A percentile compares a stretch with the other conserved stretches of the same genome.
These are phyloP conservation scores for Leptothorax acervorum DNA, from an alignment of 2,888 invertebrate species.

Conservation along the genomic window DNA sequence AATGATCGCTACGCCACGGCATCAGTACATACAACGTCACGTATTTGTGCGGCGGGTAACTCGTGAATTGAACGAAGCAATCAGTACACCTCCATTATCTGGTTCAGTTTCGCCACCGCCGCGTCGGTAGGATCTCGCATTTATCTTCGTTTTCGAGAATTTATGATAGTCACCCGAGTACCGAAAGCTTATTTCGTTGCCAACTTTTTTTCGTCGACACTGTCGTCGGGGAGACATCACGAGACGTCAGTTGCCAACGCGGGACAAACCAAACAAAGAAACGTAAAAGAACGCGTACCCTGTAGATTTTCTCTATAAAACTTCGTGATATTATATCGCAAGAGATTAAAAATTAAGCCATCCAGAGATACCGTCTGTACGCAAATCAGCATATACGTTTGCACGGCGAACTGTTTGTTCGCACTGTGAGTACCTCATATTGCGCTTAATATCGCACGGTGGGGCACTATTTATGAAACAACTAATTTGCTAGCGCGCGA, in stretches of 20 bases:
- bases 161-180: conserved; percentile 58
- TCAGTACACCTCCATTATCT: conserved; percentile 66
- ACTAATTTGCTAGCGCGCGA: conserved; percentile 30
- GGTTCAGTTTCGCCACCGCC: conserved; percentile 58
- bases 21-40: conserved; percentile 60
- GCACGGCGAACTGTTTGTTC: neutral
- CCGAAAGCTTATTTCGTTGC: conserved; percentile 52
- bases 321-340: neutral
- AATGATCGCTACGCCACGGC: conserved; percentile 61
- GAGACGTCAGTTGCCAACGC: conserved; percentile 24
- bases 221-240: conserved; percentile 36
- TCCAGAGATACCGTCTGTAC: neutral
- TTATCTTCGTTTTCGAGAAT: conserved; percentile 63
- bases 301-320: neutral
- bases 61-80: conserved; percentile 69
- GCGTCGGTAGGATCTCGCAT: conserved; percentile 54
- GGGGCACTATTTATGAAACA: conserved; percentile 12
- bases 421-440: neutral
- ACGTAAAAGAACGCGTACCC: neutral
- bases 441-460: conserved; percentile 5
- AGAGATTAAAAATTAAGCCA: neutral
- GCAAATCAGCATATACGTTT: conserved; percentile 1
- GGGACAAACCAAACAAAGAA: conserved; percentile 5
- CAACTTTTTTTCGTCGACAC: conserved; percentile 24
- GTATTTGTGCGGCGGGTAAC: conserved; percentile 62